Percentiles rank a stretch among this genome's conserved stretches.
Conservation (phyloP, 1,140 invertebrate genomes). For the Riptortus pedestris region DNA sequence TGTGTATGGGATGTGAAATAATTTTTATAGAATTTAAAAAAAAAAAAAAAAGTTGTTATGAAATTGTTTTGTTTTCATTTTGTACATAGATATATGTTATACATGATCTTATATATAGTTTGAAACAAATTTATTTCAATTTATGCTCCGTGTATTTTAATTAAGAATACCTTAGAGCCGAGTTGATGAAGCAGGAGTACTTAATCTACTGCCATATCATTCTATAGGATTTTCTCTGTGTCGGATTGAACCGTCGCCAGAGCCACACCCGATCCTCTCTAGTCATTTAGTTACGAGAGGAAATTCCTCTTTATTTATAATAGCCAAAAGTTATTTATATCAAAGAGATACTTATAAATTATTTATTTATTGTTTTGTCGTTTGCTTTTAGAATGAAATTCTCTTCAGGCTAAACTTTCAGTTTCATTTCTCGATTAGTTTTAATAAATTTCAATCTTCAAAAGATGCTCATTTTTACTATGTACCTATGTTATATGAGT, state of each 20-base stretch:
- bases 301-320: background rate
- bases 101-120: no score
- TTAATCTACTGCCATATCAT: conserved; percentile 11
- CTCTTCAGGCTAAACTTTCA: no score
- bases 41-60: background rate
- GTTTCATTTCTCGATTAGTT: no score
- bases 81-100: no score
- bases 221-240: background rate
- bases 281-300: conserved; percentile 5
- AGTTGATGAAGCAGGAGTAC: background rate
- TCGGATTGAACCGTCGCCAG: background rate
- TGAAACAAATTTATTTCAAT: no score
- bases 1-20: background rate
- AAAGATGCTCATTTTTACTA: conserved; percentile 10
- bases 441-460: no score
- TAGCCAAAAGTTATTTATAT: background rate
- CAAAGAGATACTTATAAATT: background rate
- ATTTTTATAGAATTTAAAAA: no score
- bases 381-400: no score
- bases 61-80: background rate
- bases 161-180: background rate
- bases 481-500: background rate
- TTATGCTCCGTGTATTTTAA: no score
- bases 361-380: no score
- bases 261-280: background rate